Evolutionary conservation across 2,888 invertebrate genomes (phyloP).

Genomic region (Dermolepida albohirtum): DNA sequence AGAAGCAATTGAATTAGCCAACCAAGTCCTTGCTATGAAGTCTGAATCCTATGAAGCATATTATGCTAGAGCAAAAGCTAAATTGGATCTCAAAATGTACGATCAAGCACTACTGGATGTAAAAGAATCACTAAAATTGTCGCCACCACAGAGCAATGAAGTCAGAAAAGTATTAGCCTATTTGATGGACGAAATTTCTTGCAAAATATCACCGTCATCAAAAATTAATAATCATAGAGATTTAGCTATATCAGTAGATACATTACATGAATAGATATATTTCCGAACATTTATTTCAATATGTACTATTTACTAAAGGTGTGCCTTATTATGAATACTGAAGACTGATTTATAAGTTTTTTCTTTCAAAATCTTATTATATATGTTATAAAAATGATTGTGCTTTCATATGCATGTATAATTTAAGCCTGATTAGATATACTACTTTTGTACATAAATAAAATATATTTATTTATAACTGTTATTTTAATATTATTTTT

Average conservation of each 20-base stretch:
- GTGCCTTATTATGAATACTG: not conserved
- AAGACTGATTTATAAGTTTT: too few relatives aligned
- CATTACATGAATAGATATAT: slow-evolving; percentile 58
- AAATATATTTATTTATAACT: slow-evolving; percentile 36
- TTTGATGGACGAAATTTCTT: slow-evolving; percentile 79
- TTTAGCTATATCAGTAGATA: slow-evolving; percentile 62
- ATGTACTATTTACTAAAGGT: not conserved
- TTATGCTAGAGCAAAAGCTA: slow-evolving; percentile 90
- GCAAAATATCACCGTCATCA: slow-evolving; percentile 62
- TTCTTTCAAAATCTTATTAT: too few relatives aligned
- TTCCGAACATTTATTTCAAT: not conserved
- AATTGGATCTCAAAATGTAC: slow-evolving; percentile 79
- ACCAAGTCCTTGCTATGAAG: slow-evolving; percentile 85
- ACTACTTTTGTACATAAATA: too few relatives aligned
- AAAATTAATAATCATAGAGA: slow-evolving; percentile 57
- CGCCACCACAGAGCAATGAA: slow-evolving; percentile 79
- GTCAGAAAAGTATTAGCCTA: slow-evolving; percentile 79
- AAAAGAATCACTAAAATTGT: slow-evolving; percentile 80
- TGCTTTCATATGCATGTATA: too few relatives aligned
- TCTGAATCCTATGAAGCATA: slow-evolving; percentile 93
- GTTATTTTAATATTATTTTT: slow-evolving; percentile 28
- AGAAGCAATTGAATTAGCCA: slow-evolving; percentile 89
- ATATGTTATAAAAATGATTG: too few relatives aligned
- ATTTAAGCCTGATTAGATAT: too few relatives aligned
- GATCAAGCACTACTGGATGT: slow-evolving; percentile 85